These are phyloP conservation scores for Notodonta ziczac DNA, from an alignment of 2,888 invertebrate species.

Conservation along the genomic window DNA sequence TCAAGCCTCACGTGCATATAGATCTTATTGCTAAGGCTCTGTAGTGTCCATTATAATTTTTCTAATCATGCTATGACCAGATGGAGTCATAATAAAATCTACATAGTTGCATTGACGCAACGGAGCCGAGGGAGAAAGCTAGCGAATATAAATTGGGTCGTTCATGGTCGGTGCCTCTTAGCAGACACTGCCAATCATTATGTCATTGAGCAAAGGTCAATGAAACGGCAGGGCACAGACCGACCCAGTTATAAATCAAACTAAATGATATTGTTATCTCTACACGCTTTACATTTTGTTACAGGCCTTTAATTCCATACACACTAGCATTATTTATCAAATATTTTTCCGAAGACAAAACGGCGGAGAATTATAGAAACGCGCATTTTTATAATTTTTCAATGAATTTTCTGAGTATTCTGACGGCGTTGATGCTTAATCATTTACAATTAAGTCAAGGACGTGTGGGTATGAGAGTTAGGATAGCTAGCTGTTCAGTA, in stretches of 20 bases:
- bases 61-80: no score
- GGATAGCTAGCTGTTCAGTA: conserved; percentile 92
- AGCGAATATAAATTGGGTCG: no score
- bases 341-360: conserved; percentile 84
- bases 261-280: not conserved
- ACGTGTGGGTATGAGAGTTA: conserved; percentile 90
- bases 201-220: not conserved
- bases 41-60: no score
- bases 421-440: conserved; percentile 87
- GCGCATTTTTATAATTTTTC: conserved; percentile 88
- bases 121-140: no score
- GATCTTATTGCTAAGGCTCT: no score
- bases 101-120: no score
- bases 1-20: no score
- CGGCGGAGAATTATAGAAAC: conserved; percentile 71
- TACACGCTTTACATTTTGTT: conserved; percentile 38
- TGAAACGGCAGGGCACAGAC: not conserved
- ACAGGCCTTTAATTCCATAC: conserved; percentile 86
- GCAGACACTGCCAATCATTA: not conserved
- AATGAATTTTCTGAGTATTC: conserved; percentile 84
- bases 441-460: conserved; percentile 83
- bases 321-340: conserved; percentile 86
- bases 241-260: not conserved
- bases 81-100: no score
- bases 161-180: not conserved